A percentile compares a stretch with the other conserved stretches of the same genome.
phyloP scores from a whole-genome alignment of 2,797 vertebrate species.

The Alosa sapidissima region DNA sequence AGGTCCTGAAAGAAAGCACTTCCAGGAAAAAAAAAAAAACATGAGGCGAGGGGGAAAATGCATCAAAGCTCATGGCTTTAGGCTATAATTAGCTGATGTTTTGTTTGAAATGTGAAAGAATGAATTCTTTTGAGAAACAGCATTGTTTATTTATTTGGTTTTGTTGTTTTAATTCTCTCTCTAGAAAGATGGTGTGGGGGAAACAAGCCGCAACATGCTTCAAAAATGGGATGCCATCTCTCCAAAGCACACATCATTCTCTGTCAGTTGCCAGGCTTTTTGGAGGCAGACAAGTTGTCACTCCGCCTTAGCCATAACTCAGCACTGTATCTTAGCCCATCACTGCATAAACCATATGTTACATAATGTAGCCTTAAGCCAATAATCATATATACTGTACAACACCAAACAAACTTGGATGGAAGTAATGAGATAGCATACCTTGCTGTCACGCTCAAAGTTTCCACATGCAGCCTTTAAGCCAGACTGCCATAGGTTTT shows the following conservation, averaged over 20 bases:
- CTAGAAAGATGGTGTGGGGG: slow-evolving; percentile 8
- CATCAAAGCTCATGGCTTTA: slow-evolving; percentile 75
- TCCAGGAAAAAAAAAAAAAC: slow-evolving; percentile 65
- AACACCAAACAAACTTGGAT: slow-evolving; percentile 8
- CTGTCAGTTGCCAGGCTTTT: slow-evolving; percentile 17
- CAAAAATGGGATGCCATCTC: background rate
- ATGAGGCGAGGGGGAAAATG: slow-evolving; percentile 63
- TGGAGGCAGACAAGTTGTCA: background rate
- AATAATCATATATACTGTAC: background rate
- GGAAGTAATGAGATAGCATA: background rate
- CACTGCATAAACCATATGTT: background rate
- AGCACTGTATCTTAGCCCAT: background rate
- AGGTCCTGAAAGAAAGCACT: slow-evolving; percentile 70
- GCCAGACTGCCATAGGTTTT: slow-evolving; percentile 40
- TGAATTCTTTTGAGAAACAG: slow-evolving; percentile 63
- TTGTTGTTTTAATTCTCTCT: slow-evolving; percentile 61
- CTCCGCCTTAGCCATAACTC: background rate
- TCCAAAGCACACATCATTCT: slow-evolving; percentile 21
- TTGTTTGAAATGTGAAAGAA: slow-evolving; percentile 70
- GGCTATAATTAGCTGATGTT: slow-evolving; percentile 75
- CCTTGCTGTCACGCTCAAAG: background rate
- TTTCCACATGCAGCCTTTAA: slow-evolving; percentile 18
- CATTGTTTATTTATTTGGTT: slow-evolving; percentile 71
- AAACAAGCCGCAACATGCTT: background rate
- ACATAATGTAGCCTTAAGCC: background rate